Percentiles rank a stretch among this genome's conserved stretches.
These are phyloP conservation scores for Tragelaphus buxtoni DNA, from an alignment of 2,113 vertebrate species.

Conservation along the genomic window DNA sequence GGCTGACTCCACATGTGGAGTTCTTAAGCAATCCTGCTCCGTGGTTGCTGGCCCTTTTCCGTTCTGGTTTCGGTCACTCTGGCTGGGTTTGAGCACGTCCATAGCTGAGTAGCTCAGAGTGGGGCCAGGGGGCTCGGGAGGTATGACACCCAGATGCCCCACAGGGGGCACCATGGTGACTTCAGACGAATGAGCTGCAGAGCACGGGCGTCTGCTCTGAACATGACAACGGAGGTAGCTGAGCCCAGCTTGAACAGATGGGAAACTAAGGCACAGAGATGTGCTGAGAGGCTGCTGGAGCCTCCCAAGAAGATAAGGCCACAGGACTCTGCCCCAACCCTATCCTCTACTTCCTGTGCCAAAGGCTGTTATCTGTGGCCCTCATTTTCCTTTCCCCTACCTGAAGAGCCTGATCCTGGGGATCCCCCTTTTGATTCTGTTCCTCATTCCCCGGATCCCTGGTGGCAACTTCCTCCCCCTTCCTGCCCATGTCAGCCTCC, in stretches of 20 bases:
- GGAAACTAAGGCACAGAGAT: background rate
- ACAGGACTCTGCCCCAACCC: background rate
- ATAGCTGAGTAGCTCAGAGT: background rate
- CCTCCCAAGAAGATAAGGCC: background rate
- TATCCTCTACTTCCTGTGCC: background rate
- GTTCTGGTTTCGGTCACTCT: background rate
- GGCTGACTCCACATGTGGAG: background rate
- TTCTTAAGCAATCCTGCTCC: background rate
- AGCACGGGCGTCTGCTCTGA: too few relatives aligned
- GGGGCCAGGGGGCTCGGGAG: background rate
- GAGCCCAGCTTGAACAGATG: background rate
- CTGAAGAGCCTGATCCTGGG: background rate
- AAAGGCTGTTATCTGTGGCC: background rate
- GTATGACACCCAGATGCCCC: background rate
- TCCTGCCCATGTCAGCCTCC: background rate
- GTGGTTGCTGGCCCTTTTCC: background rate
- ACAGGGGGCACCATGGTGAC: background rate
- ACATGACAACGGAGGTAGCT: background rate
- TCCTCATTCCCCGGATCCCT: background rate
- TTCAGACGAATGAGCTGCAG: too few relatives aligned
- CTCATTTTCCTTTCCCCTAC: background rate
- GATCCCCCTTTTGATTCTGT: background rate
- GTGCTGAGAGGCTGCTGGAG: background rate
- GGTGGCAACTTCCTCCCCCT: background rate
- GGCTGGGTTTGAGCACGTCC: background rate